These are phyloP conservation scores for Gopherus evgoodei DNA, from an alignment of 2,113 vertebrate species.

Conservation along the genomic window DNA sequence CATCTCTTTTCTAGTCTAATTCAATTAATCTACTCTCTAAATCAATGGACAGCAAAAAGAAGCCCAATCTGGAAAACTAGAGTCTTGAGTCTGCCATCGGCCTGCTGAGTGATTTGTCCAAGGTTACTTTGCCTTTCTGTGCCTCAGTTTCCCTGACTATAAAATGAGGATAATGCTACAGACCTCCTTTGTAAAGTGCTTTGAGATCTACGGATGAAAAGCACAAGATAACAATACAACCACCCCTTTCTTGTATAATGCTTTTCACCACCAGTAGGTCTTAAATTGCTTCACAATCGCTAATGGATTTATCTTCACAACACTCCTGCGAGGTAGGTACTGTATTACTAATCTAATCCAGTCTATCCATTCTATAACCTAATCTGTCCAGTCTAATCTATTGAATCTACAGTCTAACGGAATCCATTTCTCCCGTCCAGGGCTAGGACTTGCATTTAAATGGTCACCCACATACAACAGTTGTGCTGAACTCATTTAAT, in stretches of 20 bases:
- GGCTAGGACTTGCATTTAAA: neutral
- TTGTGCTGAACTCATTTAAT: neutral
- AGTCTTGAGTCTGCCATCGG: neutral
- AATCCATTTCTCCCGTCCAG: neutral
- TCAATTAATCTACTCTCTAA: neutral
- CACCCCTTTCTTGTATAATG: neutral
- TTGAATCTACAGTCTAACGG: neutral
- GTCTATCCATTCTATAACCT: neutral
- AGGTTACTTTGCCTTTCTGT: neutral
- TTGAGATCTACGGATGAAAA: neutral
- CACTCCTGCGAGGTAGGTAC: neutral
- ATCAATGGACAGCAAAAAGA: neutral
- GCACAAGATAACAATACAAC: neutral
- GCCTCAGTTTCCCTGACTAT: neutral
- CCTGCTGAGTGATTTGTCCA: neutral
- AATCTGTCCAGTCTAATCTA: neutral
- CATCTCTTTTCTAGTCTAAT: neutral
- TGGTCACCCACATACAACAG: neutral
- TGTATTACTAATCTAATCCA: neutral
- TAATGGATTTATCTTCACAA: neutral
- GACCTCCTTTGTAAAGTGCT: neutral
- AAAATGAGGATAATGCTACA: neutral
- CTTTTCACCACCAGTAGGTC: neutral
- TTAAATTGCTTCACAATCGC: neutral
- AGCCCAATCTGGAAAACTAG: neutral